These are phyloP conservation scores for Callinectes sapidus DNA, from an alignment of 2,888 invertebrate genomes.

Conservation along the genomic window DNA sequence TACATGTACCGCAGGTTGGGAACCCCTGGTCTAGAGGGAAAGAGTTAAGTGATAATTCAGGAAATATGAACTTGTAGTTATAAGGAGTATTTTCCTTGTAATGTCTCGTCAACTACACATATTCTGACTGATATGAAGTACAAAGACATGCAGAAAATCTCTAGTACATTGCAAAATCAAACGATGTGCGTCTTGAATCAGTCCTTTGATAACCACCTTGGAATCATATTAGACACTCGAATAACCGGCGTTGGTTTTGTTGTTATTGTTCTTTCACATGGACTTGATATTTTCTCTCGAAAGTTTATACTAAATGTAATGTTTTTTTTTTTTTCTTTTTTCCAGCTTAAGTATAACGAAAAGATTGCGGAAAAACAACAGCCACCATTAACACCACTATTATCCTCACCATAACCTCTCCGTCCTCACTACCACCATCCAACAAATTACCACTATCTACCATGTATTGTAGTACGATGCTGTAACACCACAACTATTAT, in stretches of 20 bases:
- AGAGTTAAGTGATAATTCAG: not conserved
- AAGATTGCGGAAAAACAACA: not conserved
- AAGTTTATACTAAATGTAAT: not conserved
- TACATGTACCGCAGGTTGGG: no score
- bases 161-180: not conserved
- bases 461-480: no score
- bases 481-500: no score
- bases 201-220: not conserved
- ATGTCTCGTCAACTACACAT: not conserved
- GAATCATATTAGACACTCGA: not conserved
- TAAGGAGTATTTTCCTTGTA: not conserved
- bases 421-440: not conserved
- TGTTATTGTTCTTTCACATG: not conserved
- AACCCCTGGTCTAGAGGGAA: no score
- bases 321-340: not conserved
- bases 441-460: not conserved
- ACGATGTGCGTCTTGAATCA: not conserved
- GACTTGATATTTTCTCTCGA: not conserved
- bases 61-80: not conserved
- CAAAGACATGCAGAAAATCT: not conserved
- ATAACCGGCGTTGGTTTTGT: not conserved
- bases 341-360: not conserved
- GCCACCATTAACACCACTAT: not conserved
- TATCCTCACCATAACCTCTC: not conserved
- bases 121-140: not conserved